Evolutionary conservation across 2,113 vertebrate genomes (phyloP).

Genomic region (Setophaga petechia): DNA sequence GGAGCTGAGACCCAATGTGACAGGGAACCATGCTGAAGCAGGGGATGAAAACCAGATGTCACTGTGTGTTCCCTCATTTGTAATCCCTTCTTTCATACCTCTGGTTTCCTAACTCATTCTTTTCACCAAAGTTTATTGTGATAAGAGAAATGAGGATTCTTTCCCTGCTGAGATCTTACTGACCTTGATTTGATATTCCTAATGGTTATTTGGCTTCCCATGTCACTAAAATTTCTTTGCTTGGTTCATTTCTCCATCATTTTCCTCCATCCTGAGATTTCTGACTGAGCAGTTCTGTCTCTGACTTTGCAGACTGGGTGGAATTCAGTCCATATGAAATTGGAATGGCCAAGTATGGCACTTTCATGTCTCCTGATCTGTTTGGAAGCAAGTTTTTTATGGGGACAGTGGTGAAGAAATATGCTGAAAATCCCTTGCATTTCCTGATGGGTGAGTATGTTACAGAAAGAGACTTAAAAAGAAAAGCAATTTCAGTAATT

Average conservation of each 20-base stretch:
- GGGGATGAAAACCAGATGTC: background rate
- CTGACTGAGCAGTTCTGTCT: background rate
- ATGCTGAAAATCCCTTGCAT: slow-evolving; percentile 94
- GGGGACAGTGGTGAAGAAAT: slow-evolving; percentile 92
- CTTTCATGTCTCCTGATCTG: slow-evolving; percentile 93
- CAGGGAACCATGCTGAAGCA: background rate
- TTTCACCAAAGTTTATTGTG: background rate
- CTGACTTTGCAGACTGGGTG: slow-evolving; percentile 88
- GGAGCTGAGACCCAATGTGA: background rate
- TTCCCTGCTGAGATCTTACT: background rate
- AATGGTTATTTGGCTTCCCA: background rate
- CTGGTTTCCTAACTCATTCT: background rate
- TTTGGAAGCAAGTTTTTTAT: slow-evolving; percentile 99
- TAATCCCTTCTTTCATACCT: background rate
- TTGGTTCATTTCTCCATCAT: background rate
- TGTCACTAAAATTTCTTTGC: background rate
- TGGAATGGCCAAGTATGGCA: slow-evolving; percentile 98
- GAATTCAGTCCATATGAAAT: slow-evolving; percentile 97
- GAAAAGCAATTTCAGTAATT: background rate
- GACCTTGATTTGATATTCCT: background rate
- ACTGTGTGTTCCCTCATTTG: background rate
- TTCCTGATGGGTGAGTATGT: slow-evolving; percentile 93
- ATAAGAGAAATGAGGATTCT: background rate
- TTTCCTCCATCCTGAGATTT: background rate
- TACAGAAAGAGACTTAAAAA: background rate